Conservation (phyloP, 2,888 invertebrate species). For the Stictocephala bisonia region DNA sequence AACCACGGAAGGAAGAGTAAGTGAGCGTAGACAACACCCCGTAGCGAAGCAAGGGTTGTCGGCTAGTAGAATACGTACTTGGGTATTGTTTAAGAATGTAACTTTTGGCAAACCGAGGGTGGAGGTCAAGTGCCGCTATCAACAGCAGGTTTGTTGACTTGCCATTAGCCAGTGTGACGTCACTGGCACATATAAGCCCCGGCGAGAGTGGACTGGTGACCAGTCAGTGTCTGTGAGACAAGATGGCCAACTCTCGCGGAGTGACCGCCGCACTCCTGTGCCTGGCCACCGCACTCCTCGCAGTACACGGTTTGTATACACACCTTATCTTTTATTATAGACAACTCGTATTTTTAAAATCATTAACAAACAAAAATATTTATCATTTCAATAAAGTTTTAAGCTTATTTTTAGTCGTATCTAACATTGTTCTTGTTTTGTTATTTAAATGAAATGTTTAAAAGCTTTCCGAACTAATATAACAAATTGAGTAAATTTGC, state of each 20-base stretch:
- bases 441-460: background rate
- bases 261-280: background rate
- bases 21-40: too few relatives aligned
- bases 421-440: background rate
- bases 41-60: background rate
- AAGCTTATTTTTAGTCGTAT: background rate
- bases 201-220: background rate
- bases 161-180: background rate
- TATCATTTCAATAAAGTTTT: background rate
- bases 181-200: background rate
- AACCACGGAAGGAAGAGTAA: too few relatives aligned
- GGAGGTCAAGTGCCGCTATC: too few relatives aligned
- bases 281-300: background rate
- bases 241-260: background rate
- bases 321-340: background rate
- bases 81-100: background rate
- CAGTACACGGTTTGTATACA: background rate
- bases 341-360: background rate
- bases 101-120: too few relatives aligned
- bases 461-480: background rate
- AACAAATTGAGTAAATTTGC: background rate
- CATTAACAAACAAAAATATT: background rate
- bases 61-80: background rate
- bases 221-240: background rate
- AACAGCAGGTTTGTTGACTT: too few relatives aligned